Evolutionary conservation across 1,140 invertebrate genomes (phyloP), one percentile per base, ranked within the genome.

Genomic region (Callitettix versicolor): DNA sequence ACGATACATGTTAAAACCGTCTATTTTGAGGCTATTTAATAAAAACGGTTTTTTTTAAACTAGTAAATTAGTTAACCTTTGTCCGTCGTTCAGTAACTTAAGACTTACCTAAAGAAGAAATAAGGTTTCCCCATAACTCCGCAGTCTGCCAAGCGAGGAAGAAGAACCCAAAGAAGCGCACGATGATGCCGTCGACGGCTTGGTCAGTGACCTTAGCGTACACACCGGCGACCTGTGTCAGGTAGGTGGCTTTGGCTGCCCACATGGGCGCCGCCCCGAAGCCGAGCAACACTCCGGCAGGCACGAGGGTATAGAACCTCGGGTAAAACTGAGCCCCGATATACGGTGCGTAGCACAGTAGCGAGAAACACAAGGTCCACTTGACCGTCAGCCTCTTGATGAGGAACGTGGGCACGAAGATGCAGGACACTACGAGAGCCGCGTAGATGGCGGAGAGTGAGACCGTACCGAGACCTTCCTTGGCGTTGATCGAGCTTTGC

Each of bases 121-220:
- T 90, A 30, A 97, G 77, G 73, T 97, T 97, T 65, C 94, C 94
- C 90, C 91, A 90, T 7, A 95, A 80, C 70, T 94, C 90, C 53
- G 93, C 88, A 0, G 88, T 89, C 67, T 98, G 95, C 82, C 95
- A 97, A 54, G 93, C 84, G 58, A 97, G 82, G 75, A 98, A 98
- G 80, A 98, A 98, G 76, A 96, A 90, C 20, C 95, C 95, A 71
- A 98, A 98, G 78, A 97, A 97, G 61, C 90, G 71, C 36, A 94
- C 90, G 51, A 97, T 88, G 59, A 95, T 89, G 5, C 85, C 87
- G 67, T 95, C 91, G 5, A 87, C 81, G 0, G 85, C 77, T 64
- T 93, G 86, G 58, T 91, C 88, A 12, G 86, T 89, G 38, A 91
- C 73, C 65, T 90, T 88, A 3, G 88, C 88, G 71, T 91, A 91